phyloP scores from a whole-genome alignment of 2,797 vertebrate genomes.

The Agapornis canus region DNA sequence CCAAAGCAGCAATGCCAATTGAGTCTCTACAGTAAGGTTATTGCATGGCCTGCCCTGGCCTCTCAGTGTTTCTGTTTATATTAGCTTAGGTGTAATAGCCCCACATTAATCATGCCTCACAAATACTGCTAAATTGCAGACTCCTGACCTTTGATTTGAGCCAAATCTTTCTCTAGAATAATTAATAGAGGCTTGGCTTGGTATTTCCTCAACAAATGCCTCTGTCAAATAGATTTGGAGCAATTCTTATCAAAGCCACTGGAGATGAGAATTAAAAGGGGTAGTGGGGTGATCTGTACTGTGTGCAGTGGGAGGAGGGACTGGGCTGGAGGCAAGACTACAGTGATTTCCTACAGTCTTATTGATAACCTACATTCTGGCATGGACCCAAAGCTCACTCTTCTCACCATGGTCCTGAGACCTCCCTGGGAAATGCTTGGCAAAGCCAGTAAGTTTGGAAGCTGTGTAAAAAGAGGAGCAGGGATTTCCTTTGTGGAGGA shows the following conservation, averaged over 20 bases:
- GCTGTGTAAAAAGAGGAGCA: not conserved
- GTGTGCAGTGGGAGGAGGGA: not conserved
- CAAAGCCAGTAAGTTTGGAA: not conserved
- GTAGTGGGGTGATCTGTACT: fast-evolving
- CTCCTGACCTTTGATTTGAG: constrained; percentile 39
- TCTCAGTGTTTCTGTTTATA: not conserved
- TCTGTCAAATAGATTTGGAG: not conserved
- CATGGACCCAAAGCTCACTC: not conserved
- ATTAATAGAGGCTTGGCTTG: not conserved
- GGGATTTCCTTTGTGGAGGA: not conserved
- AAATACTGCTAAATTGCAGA: constrained; percentile 9
- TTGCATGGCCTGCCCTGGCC: not conserved
- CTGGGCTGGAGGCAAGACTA: not conserved
- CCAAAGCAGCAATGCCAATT: not conserved
- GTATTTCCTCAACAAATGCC: not conserved
- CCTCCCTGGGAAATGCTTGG: not conserved
- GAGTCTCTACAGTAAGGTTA: not conserved
- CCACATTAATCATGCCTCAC: not conserved
- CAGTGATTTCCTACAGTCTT: not conserved
- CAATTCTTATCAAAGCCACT: not conserved
- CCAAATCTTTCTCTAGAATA: not conserved
- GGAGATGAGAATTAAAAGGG: not conserved
- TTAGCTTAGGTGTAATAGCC: not conserved
- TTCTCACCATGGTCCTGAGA: not conserved
- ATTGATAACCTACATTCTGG: not conserved